Percentiles rank a stretch among this genome's conserved stretches.
Conservation (phyloP, 2,888 invertebrate species). For the Caenorhabditis sp. region DNA sequence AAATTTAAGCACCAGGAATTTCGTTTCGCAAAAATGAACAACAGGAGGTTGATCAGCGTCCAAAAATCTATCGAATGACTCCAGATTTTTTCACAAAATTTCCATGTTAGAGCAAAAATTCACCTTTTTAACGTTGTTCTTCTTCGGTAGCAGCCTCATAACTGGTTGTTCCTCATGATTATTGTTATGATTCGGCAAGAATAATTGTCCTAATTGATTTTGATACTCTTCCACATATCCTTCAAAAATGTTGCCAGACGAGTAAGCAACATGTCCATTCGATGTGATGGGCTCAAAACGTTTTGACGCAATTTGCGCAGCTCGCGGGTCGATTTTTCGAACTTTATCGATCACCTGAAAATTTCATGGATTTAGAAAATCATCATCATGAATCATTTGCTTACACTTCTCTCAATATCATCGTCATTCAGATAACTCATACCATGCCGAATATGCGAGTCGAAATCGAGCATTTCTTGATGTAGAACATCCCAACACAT, state of each 20-base stretch:
- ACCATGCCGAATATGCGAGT: conserved; percentile 16
- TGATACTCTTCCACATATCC: conserved; percentile 33
- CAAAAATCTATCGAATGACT: too few relatives aligned
- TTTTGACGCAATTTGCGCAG: conserved; percentile 38
- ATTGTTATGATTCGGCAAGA: not conserved
- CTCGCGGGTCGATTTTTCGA: conserved; percentile 22
- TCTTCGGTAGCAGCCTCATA: conserved; percentile 14
- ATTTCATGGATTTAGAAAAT: not conserved
- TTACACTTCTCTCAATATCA: conserved; percentile 48
- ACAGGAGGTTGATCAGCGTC: too few relatives aligned
- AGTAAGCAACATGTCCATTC: conserved; percentile 20
- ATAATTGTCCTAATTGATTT: conserved; percentile 1
- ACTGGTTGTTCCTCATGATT: conserved; percentile 22
- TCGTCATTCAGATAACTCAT: conserved; percentile 61
- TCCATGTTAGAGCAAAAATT: conserved; percentile 1
- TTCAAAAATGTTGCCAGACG: conserved; percentile 14
- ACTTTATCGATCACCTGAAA: conserved; percentile 32
- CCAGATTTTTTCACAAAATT: too few relatives aligned
- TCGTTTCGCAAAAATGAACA: too few relatives aligned
- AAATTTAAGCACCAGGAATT: too few relatives aligned
- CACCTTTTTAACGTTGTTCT: conserved; percentile 8
- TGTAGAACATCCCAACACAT: conserved; percentile 62
- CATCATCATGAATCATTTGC: not conserved
- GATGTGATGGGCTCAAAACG: conserved; percentile 27
- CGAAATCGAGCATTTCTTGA: conserved; percentile 25